A percentile compares a stretch with the other conserved stretches of the same genome.
Evolutionary conservation across 1,140 invertebrate genomes (phyloP).

Genomic region (Spodoptera litura): DNA sequence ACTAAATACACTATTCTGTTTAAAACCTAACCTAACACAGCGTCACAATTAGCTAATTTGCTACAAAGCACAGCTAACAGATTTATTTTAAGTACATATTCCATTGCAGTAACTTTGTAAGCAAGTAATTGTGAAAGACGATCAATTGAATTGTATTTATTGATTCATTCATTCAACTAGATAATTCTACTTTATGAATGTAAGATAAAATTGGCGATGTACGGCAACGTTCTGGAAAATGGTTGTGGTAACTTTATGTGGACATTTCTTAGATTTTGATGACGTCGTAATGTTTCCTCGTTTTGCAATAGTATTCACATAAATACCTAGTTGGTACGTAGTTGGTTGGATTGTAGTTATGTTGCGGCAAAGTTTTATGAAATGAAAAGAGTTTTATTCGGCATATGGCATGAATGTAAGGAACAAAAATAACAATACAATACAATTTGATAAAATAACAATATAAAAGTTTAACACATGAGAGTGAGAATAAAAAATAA

Average conservation of each 20-base stretch:
- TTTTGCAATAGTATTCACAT: too few relatives aligned
- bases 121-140: background rate
- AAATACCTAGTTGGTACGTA: too few relatives aligned
- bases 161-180: constrained; percentile 25
- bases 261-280: background rate
- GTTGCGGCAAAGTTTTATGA: too few relatives aligned
- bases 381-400: too few relatives aligned
- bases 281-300: background rate
- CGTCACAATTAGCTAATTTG: background rate
- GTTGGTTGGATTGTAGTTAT: too few relatives aligned
- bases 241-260: background rate
- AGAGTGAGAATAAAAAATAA: too few relatives aligned
- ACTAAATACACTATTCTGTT: background rate
- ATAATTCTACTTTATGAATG: background rate
- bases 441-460: too few relatives aligned
- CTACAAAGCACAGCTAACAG: background rate
- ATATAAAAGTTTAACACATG: too few relatives aligned
- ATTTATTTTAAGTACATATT: background rate
- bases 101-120: constrained; percentile 9
- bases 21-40: background rate
- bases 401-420: too few relatives aligned
- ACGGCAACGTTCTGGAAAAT: background rate
- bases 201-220: background rate
- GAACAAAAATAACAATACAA: too few relatives aligned
- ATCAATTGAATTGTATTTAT: constrained; percentile 26